Conservation (phyloP, 2,113 vertebrate genomes). For the Plotosus lineatus region DNA sequence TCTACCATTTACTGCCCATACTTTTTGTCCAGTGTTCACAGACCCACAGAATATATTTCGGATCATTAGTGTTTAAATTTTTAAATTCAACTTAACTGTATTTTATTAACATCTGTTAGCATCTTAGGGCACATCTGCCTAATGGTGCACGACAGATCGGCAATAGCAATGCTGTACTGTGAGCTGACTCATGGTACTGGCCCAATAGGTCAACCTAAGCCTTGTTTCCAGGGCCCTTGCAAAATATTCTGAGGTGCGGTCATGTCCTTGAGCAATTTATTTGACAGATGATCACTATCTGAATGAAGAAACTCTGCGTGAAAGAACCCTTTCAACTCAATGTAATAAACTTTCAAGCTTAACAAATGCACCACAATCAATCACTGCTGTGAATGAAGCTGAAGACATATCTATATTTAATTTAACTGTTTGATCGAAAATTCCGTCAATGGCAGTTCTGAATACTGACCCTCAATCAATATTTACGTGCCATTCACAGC, state of each 20-base stretch:
- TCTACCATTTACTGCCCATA: not conserved
- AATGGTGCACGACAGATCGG: no score
- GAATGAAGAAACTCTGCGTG: no score
- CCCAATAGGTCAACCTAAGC: no score
- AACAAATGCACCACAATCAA: constrained; percentile 64
- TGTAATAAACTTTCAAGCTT: constrained; percentile 55
- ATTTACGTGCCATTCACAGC: constrained; percentile 55
- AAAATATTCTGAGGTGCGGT: no score
- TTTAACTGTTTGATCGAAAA: constrained; percentile 62
- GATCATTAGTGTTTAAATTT: not conserved
- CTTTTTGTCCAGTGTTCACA: not conserved
- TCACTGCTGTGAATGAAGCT: constrained; percentile 60
- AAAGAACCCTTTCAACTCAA: constrained; percentile 15
- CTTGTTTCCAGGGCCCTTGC: no score
- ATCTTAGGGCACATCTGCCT: not conserved
- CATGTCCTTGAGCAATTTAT: no score
- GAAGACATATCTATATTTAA: constrained; percentile 64
- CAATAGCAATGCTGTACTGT: no score
- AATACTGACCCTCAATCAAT: constrained; percentile 65
- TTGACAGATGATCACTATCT: not conserved
- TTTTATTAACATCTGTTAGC: not conserved
- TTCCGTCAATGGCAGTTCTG: constrained; percentile 65
- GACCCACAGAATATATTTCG: not conserved
- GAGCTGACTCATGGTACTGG: no score
- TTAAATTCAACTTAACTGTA: not conserved